Base-by-base conservation (phyloP, 2,888 invertebrate genomes). In the Drosophila mulleri region DNA sequence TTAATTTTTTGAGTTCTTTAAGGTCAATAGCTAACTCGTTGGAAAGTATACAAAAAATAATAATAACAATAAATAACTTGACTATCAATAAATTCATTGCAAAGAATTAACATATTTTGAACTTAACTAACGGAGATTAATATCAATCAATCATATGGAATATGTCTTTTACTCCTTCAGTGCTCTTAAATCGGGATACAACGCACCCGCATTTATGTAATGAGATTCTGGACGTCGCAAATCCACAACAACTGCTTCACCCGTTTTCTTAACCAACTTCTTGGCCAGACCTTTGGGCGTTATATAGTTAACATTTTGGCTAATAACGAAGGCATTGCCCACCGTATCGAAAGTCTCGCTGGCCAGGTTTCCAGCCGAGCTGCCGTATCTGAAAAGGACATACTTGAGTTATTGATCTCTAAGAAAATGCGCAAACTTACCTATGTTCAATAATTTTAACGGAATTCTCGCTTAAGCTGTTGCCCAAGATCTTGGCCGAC, bases 381-480 rank as follows among this genome's bases (percentile, higher is more conserved):
- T 91, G 1, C 96, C 96, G 92, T 96, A 96, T 88, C 96, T 96
- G 80, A 20, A 53, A 56, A 3, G 8, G 18, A 35, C 3, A 18
- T 12, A 12, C 5, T 6, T 48, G 20, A 26, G n/a, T 16, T 42
- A 18, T 5, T 6, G 3, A 53, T 39, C 26, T 1, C 18, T 16
- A 12, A 12, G 26, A 26, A 18, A 29, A 29, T n/a, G 12, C 14
- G 1, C 35, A 0, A 20, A 41, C 94, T 92, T 93, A 96, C 96
- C 95, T 96, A 89, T 96, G 95, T 80, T 95, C 94, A 45, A 97
- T 96, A 62, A 96, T 94, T 86, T 95, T 94, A 0, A 96, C 96
- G 0, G 96, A 96, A 91, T 96, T 96, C 78, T 95, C 94, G 57
- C 96, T 95, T 29, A 97, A 91, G 87, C 93, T 95, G 41, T 89